These are phyloP conservation scores for Leistus spinibarbis DNA, from an alignment of 2,888 invertebrate species.

Conservation along the genomic window DNA sequence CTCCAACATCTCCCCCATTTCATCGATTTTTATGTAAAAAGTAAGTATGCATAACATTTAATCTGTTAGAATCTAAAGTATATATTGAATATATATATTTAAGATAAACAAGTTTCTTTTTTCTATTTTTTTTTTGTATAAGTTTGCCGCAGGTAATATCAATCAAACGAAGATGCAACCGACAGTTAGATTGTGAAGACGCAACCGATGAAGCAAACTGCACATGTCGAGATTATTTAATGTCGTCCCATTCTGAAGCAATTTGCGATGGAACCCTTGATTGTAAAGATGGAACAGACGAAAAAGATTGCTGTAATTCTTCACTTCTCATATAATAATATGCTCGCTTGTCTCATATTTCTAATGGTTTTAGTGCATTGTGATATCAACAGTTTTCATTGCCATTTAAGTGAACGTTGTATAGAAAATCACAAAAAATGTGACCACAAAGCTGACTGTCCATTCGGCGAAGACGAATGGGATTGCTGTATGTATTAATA, in stretches of 20 bases:
- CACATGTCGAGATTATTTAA: conserved; percentile 72
- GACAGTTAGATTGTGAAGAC: conserved; percentile 78
- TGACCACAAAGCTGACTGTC: conserved; percentile 69
- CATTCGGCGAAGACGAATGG: conserved; percentile 74
- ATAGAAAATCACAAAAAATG: conserved; percentile 67
- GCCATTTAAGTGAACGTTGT: conserved; percentile 69
- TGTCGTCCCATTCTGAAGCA: conserved; percentile 59
- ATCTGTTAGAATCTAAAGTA: conserved; percentile 7
- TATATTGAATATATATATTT: conserved; percentile 8
- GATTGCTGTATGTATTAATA: conserved; percentile 71
- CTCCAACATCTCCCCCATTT: not conserved
- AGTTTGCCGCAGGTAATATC: conserved; percentile 72
- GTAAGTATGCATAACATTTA: conserved; percentile 49
- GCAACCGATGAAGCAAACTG: conserved; percentile 79
- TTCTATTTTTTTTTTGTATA: conserved; percentile 27
- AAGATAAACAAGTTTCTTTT: not conserved
- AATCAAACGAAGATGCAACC: conserved; percentile 68
- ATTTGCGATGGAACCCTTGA: conserved; percentile 79
- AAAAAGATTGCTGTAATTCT: conserved; percentile 71
- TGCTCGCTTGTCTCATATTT: conserved; percentile 8
- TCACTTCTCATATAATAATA: not conserved
- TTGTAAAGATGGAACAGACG: conserved; percentile 77
- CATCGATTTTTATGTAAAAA: conserved; percentile 57
- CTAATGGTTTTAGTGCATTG: conserved; percentile 62
- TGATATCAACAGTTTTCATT: conserved; percentile 64